Evolutionary conservation across 2,888 invertebrate species (phyloP).

Genomic region (Marronus borbonicus): DNA sequence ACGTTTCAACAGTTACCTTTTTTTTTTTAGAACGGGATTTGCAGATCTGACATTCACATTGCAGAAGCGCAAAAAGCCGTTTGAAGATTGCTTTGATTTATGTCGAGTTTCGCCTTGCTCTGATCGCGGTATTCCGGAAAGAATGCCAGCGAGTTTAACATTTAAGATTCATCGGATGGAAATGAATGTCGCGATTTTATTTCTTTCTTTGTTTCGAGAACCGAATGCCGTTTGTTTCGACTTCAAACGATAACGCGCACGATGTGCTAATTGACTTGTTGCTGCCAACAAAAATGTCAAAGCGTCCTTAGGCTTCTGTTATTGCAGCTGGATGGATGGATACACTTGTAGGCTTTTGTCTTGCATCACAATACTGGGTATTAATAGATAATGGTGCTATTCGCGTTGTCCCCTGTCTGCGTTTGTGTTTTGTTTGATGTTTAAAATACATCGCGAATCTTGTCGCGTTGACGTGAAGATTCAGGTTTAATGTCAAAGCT

Average conservation of each 20-base stretch:
- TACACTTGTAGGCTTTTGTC: neutral
- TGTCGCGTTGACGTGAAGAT: neutral
- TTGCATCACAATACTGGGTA: neutral
- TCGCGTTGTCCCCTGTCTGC: neutral
- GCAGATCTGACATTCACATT: neutral
- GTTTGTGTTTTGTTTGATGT: neutral
- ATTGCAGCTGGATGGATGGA: conserved; percentile 16
- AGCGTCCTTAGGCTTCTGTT: conserved; percentile 32
- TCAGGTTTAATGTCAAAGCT: neutral
- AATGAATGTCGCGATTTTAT: no score
- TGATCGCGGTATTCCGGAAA: neutral
- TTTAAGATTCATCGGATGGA: neutral
- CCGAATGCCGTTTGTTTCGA: conserved; percentile 7
- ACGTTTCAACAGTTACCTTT: neutral
- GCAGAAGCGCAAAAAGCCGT: neutral
- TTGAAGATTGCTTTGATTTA: conserved; percentile 4
- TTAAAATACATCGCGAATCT: neutral
- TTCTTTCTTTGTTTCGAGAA: neutral
- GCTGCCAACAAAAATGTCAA: conserved; percentile 47
- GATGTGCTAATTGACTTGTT: conserved; percentile 45
- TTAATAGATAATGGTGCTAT: neutral
- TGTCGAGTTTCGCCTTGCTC: neutral
- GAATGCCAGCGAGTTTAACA: neutral
- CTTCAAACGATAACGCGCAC: conserved; percentile 36
- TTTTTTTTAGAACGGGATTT: neutral